Base-by-base conservation (phyloP, 2,113 vertebrate species). In the Motacilla alba region DNA sequence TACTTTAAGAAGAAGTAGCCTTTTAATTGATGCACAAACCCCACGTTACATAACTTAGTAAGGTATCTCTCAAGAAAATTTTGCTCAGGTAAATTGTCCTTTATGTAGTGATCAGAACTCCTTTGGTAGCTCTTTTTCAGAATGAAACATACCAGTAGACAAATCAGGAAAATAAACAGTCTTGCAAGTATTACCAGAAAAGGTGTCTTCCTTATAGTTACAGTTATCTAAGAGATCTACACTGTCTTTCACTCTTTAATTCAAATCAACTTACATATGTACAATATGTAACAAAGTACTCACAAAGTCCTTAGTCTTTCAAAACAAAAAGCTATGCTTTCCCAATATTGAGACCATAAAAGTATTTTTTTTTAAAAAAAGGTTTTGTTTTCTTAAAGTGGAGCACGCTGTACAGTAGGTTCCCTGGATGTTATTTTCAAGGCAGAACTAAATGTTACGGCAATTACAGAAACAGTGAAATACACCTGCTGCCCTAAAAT, bases 51-150 rank as follows among this genome's bases (percentile, higher is more conserved):
- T 94, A 97, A 97, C 81, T 96, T 88, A 76, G 56, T 87, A 96
- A 76, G 31, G 28, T 93, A 55, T 83, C 91, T 93, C 90, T 97
- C 96, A 93, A 92, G 91, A 98, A 97, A 96, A 97, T 97, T 98
- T 92, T 97, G 94, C 95, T 97, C 94, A 89, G 88, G 84, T 82
- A 85, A 94, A 95, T 92, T 97, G 66, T 95, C 58, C 66, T 81
- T 94, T 90, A 96, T 84, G 92, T 91, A 95, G 95, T 53, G 73
- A 97, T 97, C 94, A 95, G 96, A 97, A 94, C 83, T 96, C 96
- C 94, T 97, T 98, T 97, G 97, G 96, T 97, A 97, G 93, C 74
- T 98, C 93, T 97, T 96, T 96, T 97, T 91, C 85, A 97, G 94
- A 97, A 94, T 83, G 93, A 95, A 98, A 97, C 94, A 96, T 94